phyloP scores from a whole-genome alignment of 2,888 invertebrate species.

The Limnephilus lunatus region DNA sequence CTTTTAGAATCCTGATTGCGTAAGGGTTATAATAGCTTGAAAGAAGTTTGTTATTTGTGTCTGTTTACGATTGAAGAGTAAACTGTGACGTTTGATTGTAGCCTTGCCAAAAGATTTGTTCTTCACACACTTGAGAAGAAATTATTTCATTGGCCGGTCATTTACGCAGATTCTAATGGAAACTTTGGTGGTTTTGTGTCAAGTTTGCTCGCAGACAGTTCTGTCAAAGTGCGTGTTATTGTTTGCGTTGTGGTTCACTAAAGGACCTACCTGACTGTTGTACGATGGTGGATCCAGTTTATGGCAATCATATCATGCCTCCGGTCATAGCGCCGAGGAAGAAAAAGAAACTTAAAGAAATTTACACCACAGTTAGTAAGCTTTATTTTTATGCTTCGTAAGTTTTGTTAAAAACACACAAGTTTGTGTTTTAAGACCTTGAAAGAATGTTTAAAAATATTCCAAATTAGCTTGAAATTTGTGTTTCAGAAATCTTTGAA shows the following conservation, averaged over 20 bases:
- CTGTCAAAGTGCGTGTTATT: constrained; percentile 39
- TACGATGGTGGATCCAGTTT: constrained; percentile 56
- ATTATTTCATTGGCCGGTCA: constrained; percentile 52
- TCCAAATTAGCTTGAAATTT: constrained; percentile 54
- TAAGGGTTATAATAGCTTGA: constrained; percentile 27
- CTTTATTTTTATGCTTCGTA: constrained; percentile 8
- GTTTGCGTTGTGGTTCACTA: not conserved
- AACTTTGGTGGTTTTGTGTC: constrained; percentile 49
- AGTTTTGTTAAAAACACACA: not conserved
- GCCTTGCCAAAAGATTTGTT: constrained; percentile 61
- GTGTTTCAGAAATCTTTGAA: not conserved
- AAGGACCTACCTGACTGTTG: not conserved
- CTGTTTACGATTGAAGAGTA: constrained; percentile 36
- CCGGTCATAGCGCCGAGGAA: constrained; percentile 61
- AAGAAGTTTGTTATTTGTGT: not conserved
- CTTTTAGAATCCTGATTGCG: constrained; percentile 12
- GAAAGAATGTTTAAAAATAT: constrained; percentile 13
- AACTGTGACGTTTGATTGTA: constrained; percentile 57
- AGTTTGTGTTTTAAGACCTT: not conserved
- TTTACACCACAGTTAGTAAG: constrained; percentile 57
- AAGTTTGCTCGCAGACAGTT: constrained; percentile 47
- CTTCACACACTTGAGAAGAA: constrained; percentile 53
- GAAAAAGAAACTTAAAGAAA: constrained; percentile 62
- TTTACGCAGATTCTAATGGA: constrained; percentile 44
- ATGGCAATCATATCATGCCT: constrained; percentile 54